phyloP scores from a whole-genome alignment of 2,888 invertebrate genomes.

The Amblyteles armatorius region DNA sequence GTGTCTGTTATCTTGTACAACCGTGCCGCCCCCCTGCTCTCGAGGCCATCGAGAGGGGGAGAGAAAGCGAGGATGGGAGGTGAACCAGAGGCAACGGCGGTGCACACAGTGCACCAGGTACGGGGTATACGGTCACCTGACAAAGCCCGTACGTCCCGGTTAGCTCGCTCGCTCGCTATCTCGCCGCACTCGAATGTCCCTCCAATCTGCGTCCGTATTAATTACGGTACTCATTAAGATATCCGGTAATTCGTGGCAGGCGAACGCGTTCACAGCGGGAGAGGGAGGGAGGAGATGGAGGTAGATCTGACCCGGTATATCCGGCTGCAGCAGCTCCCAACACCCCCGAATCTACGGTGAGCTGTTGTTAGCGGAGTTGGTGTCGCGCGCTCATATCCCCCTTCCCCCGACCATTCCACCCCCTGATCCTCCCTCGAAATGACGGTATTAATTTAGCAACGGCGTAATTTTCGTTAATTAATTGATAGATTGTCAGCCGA shows the following conservation, averaged over 20 bases:
- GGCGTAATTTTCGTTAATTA: slow-evolving; percentile 83
- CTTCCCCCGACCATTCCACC: slow-evolving; percentile 17
- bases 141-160: slow-evolving; percentile 82
- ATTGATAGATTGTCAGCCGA: slow-evolving; percentile 82
- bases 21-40: slow-evolving; percentile 54
- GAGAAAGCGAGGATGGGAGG: not conserved
- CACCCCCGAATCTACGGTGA: slow-evolving; percentile 26
- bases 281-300: slow-evolving; percentile 9
- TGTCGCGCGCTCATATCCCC: slow-evolving; percentile 9
- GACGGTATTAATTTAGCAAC: slow-evolving; percentile 78
- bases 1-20: slow-evolving; percentile 80
- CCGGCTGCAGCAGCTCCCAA: slow-evolving; percentile 22
- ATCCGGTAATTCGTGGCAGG: slow-evolving; percentile 82
- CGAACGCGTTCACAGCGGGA: slow-evolving; percentile 40
- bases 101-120: slow-evolving; percentile 36
- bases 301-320: slow-evolving; percentile 53
- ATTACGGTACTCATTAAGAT: slow-evolving; percentile 84
- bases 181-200: slow-evolving; percentile 76
- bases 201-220: slow-evolving; percentile 83
- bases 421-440: slow-evolving; percentile 69
- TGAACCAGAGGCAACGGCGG: slow-evolving; percentile 45
- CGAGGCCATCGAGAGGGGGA: slow-evolving; percentile 22
- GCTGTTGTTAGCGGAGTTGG: slow-evolving; percentile 2
- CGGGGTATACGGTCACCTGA: slow-evolving; percentile 67
- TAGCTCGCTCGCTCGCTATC: slow-evolving; percentile 78